Evolutionary conservation across 1,140 invertebrate genomes (phyloP).

Genomic region (Drosophila watanabei): DNA sequence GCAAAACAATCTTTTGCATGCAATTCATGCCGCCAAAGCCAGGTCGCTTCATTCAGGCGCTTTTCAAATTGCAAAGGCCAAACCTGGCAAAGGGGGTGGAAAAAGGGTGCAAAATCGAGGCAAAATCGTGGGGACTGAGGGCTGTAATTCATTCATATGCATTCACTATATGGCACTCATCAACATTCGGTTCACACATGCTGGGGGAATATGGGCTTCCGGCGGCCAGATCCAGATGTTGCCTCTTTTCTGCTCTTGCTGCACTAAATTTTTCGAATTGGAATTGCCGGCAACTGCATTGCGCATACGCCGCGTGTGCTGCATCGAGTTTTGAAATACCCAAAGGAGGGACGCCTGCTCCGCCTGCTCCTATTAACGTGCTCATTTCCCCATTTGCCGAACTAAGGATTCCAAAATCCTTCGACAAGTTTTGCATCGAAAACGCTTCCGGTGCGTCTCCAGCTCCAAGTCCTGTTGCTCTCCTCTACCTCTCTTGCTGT

Average conservation of each 20-base stretch:
- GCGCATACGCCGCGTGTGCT: slow-evolving; percentile 66
- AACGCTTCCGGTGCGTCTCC: slow-evolving; percentile 25
- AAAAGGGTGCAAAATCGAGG: not conserved
- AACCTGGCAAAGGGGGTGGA: slow-evolving; percentile 1
- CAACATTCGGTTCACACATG: slow-evolving; percentile 54
- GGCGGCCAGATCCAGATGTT: slow-evolving; percentile 40
- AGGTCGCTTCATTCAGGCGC: slow-evolving; percentile 33
- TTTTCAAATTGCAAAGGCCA: slow-evolving; percentile 43
- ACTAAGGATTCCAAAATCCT: slow-evolving; percentile 40
- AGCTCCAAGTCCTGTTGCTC: slow-evolving; percentile 34
- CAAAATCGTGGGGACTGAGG: not conserved
- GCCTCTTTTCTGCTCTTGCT: slow-evolving; percentile 16
- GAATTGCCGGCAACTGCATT: slow-evolving; percentile 44
- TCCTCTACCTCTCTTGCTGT: not conserved
- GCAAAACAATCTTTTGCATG: slow-evolving; percentile 50
- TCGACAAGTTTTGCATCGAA: slow-evolving; percentile 25
- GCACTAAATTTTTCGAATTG: slow-evolving; percentile 13
- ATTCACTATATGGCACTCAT: slow-evolving; percentile 49
- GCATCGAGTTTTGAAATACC: slow-evolving; percentile 37
- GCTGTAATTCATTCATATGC: slow-evolving; percentile 54
- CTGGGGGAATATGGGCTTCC: slow-evolving; percentile 53
- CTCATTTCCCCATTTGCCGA: slow-evolving; percentile 69
- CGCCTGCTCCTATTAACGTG: slow-evolving; percentile 63
- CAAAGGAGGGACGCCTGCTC: not conserved
- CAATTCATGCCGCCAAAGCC: slow-evolving; percentile 46